Evolutionary conservation across 2,888 invertebrate genomes (phyloP).

Genomic region (Gymnoscelis rufifasciata): DNA sequence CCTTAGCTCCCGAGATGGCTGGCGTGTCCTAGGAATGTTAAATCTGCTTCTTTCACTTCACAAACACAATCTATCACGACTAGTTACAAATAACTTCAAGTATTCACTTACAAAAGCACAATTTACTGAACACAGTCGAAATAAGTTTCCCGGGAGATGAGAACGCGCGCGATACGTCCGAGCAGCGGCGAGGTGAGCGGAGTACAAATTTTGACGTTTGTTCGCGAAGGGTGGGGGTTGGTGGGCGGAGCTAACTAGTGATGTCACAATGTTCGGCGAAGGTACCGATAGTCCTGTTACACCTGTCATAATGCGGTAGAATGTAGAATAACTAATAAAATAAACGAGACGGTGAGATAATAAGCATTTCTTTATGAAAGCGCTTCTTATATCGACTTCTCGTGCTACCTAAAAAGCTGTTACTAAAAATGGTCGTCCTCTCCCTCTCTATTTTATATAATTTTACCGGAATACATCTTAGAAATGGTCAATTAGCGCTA

Average conservation of each 20-base stretch:
- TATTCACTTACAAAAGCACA: conserved; percentile 29
- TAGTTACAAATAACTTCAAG: conserved; percentile 19
- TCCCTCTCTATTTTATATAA: no score
- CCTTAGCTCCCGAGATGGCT: conserved; percentile 52
- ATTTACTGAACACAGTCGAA: conserved; percentile 29
- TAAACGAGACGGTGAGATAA: no score
- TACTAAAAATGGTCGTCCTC: no score
- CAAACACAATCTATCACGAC: conserved; percentile 52
- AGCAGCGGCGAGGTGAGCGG: conserved; percentile 45
- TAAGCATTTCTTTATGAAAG: no score
- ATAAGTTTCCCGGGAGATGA: conserved; percentile 61
- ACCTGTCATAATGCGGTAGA: conserved; percentile 45
- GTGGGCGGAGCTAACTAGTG: conserved; percentile 20
- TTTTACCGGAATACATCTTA: no score
- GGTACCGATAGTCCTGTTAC: conserved; percentile 44
- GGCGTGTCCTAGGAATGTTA: conserved; percentile 66
- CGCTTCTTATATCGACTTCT: no score
- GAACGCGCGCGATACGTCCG: conserved; percentile 23
- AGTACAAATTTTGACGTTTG: conserved; percentile 48
- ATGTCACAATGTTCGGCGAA: conserved; percentile 25
- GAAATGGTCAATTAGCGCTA: no score
- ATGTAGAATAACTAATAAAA: neutral
- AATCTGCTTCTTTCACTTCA: conserved; percentile 65
- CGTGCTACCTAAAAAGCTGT: no score
- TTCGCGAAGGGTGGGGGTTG: conserved; percentile 36